Conservation (phyloP, 2,888 invertebrate species). For the Isoperla grammatica region DNA sequence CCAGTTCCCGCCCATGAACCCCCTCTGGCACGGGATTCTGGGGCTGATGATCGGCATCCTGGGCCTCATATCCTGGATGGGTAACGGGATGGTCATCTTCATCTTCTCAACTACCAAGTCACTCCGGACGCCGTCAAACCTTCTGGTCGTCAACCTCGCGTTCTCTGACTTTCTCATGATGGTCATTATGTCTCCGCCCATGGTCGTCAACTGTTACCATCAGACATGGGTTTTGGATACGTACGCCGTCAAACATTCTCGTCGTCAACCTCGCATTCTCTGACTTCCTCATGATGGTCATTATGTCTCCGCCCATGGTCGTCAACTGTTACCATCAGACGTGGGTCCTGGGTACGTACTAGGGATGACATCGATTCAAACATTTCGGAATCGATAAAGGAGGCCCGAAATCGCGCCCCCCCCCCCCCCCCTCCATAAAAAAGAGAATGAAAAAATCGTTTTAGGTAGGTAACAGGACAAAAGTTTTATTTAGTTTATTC, state of each 20-base stretch:
- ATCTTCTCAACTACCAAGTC: conserved; percentile 68
- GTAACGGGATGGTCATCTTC: conserved; percentile 65
- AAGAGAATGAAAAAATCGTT: too few species aligned
- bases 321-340: too few species aligned
- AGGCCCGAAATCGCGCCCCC: too few species aligned
- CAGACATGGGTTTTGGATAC: conserved; percentile 34
- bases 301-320: conserved; percentile 46
- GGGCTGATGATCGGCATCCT: conserved; percentile 73
- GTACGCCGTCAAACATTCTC: conserved; percentile 86
- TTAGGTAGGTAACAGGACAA: too few species aligned
- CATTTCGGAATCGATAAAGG: too few species aligned
- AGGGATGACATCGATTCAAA: too few species aligned
- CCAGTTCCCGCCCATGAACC: conserved; percentile 84
- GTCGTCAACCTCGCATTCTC: conserved; percentile 89
- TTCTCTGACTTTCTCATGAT: conserved; percentile 90
- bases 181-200: conserved; percentile 54
- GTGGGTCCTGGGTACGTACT: conserved; percentile 50
- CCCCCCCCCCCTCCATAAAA: too few species aligned
- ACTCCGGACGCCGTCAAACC: conserved; percentile 83
- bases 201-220: too few species aligned
- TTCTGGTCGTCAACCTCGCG: conserved; percentile 85
- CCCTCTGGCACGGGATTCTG: conserved; percentile 77
- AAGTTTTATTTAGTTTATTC: too few species aligned
- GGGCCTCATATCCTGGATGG: conserved; percentile 61
- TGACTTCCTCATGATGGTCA: conserved; percentile 83